These are phyloP conservation scores for Gastrophysa polygoni DNA, from an alignment of 2,888 invertebrate species.

Conservation along the genomic window DNA sequence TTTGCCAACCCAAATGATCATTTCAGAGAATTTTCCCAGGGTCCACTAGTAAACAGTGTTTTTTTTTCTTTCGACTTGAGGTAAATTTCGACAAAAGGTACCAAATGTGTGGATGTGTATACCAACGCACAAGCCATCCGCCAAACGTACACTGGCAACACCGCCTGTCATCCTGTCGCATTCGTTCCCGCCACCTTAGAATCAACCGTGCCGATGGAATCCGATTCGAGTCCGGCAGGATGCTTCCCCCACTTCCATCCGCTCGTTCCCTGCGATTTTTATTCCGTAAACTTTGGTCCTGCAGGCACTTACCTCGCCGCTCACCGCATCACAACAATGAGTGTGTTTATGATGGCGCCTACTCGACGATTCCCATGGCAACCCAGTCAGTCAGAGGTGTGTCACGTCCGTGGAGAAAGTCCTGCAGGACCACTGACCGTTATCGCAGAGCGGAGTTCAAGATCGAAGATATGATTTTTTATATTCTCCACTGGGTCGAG, in stretches of 20 bases:
- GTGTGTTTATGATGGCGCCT: conserved; percentile 61
- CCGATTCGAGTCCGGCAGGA: conserved; percentile 54
- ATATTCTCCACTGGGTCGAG: too few relatives aligned
- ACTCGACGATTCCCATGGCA: conserved; percentile 60
- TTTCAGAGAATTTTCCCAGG: too few relatives aligned
- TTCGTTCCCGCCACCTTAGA: conserved; percentile 26
- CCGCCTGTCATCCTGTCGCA: conserved; percentile 3
- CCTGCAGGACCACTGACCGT: background rate
- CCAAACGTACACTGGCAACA: too few relatives aligned
- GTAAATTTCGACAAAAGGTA: too few relatives aligned
- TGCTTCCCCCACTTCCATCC: conserved; percentile 38
- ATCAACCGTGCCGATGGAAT: conserved; percentile 51
- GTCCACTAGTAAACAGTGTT: too few relatives aligned
- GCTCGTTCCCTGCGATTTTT: conserved; percentile 15
- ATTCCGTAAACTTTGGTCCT: conserved; percentile 44
- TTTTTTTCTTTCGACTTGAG: too few relatives aligned
- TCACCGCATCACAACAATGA: conserved; percentile 48
- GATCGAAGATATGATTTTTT: too few relatives aligned
- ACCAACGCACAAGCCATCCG: too few relatives aligned
- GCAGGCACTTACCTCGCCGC: conserved; percentile 53
- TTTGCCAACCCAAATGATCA: too few relatives aligned
- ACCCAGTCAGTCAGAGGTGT: conserved; percentile 53
- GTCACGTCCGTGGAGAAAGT: conserved; percentile 47
- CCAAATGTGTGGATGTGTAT: too few relatives aligned
- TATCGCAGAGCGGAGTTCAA: too few relatives aligned